Conservation (phyloP, 2,888 invertebrate genomes). For the Idaea aversata region DNA sequence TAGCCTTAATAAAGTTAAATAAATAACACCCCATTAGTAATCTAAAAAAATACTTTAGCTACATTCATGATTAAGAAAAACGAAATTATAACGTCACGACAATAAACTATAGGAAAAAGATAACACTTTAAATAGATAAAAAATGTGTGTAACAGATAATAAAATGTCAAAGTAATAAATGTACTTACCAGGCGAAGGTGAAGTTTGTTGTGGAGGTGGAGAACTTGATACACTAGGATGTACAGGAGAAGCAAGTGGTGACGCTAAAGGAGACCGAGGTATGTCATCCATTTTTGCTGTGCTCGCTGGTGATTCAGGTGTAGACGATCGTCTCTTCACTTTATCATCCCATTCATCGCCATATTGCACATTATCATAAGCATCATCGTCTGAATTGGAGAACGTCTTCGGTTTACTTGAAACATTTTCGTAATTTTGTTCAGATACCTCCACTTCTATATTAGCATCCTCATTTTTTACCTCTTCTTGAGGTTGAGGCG, state of each 20-base stretch:
- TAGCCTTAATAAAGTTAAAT: background rate
- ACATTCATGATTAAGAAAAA: conserved; percentile 4
- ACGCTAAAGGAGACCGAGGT: conserved; percentile 56
- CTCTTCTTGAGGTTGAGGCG: conserved; percentile 44
- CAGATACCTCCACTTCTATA: conserved; percentile 17
- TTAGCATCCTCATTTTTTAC: conserved; percentile 32
- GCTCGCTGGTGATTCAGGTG: conserved; percentile 59
- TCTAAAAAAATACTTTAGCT: background rate
- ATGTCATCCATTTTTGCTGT: conserved; percentile 48
- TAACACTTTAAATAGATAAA: conserved; percentile 3
- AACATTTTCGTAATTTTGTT: conserved; percentile 46
- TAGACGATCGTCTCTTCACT: conserved; percentile 63
- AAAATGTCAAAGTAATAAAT: background rate
- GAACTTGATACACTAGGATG: conserved; percentile 54
- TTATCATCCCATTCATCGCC: conserved; percentile 64
- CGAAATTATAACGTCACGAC: background rate
- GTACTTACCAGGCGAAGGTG: conserved; percentile 64
- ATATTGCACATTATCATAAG: conserved; percentile 56
- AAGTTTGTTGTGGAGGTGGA: conserved; percentile 48
- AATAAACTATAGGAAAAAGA: background rate
- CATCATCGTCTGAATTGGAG: conserved; percentile 46
- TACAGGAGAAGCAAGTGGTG: conserved; percentile 66
- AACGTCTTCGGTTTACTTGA: conserved; percentile 41
- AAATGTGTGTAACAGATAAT: conserved; percentile 1
- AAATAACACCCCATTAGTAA: background rate